phyloP scores from a whole-genome alignment of 2,888 invertebrate genomes.

The Cephonodes hylas region DNA sequence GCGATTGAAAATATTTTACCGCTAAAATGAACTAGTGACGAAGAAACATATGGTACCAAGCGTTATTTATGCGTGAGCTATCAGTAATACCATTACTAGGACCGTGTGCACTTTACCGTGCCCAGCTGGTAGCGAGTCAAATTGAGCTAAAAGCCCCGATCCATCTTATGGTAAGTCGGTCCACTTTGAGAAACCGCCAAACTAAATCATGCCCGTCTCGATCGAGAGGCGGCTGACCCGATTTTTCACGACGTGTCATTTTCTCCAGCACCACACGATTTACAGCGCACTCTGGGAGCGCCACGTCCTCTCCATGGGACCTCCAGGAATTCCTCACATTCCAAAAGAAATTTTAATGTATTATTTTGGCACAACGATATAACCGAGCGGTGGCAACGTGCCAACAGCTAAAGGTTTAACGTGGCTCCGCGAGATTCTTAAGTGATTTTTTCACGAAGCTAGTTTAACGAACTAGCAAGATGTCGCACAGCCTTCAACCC shows the following conservation, averaged over 20 bases:
- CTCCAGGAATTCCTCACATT: slow-evolving; percentile 58
- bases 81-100: slow-evolving; percentile 53
- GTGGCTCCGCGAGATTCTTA: slow-evolving; percentile 65
- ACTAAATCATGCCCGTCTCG: slow-evolving; percentile 61
- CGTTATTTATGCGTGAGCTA: slow-evolving; percentile 58
- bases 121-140: slow-evolving; percentile 59
- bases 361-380: slow-evolving; percentile 74
- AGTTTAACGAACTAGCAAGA: slow-evolving; percentile 73
- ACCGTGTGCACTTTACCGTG: slow-evolving; percentile 53
- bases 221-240: slow-evolving; percentile 60
- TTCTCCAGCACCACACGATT: slow-evolving; percentile 27
- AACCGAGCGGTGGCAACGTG: slow-evolving; percentile 57
- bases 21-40: not conserved
- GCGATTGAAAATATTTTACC: no score
- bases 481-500: slow-evolving; percentile 68
- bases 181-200: slow-evolving; percentile 66
- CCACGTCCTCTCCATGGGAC: slow-evolving; percentile 38
- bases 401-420: slow-evolving; percentile 74
- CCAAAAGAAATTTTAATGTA: slow-evolving; percentile 70
- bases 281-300: not conserved
- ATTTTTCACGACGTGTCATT: slow-evolving; percentile 50
- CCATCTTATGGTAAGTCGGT: slow-evolving; percentile 69
- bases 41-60: slow-evolving; percentile 38
- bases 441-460: slow-evolving; percentile 70
- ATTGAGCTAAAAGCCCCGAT: slow-evolving; percentile 76